Evolutionary conservation across 2,888 invertebrate species (phyloP).

Genomic region (Phytoseiulus persimilis): DNA sequence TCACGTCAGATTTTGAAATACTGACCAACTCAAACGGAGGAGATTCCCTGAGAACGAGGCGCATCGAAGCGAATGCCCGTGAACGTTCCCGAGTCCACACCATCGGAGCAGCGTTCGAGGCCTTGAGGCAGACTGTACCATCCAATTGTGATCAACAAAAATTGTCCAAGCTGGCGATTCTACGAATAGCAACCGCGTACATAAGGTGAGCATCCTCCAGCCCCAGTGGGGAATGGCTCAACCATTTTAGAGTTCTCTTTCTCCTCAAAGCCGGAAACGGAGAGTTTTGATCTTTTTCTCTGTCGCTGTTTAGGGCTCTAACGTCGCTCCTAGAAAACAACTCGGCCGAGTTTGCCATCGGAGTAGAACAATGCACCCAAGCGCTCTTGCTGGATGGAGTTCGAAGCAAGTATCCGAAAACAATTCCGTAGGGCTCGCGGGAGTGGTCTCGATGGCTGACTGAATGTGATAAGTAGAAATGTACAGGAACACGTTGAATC

Average conservation of each 20-base stretch:
- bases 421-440: neutral
- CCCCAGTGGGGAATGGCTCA: too few species aligned
- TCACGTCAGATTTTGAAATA: neutral
- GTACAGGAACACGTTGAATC: neutral
- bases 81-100: slow-evolving; percentile 87
- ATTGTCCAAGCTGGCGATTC: slow-evolving; percentile 77
- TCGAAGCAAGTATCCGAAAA: slow-evolving; percentile 7
- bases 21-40: neutral
- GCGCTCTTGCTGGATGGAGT: slow-evolving; percentile 20
- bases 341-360: neutral
- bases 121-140: slow-evolving; percentile 70
- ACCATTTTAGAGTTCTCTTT: neutral
- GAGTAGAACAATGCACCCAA: slow-evolving; percentile 14
- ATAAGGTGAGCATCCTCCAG: slow-evolving; percentile 54
- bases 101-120: slow-evolving; percentile 87
- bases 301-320: too few species aligned
- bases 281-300: too few species aligned
- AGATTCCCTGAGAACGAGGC: slow-evolving; percentile 59
- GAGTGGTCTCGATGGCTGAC: neutral
- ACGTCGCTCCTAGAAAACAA: neutral
- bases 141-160: slow-evolving; percentile 86
- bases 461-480: neutral
- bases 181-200: slow-evolving; percentile 85
- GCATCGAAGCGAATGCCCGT: slow-evolving; percentile 86
- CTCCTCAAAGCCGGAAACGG: too few species aligned